Base-by-base conservation (phyloP, 2,888 invertebrate species). In the Spodoptera picta region DNA sequence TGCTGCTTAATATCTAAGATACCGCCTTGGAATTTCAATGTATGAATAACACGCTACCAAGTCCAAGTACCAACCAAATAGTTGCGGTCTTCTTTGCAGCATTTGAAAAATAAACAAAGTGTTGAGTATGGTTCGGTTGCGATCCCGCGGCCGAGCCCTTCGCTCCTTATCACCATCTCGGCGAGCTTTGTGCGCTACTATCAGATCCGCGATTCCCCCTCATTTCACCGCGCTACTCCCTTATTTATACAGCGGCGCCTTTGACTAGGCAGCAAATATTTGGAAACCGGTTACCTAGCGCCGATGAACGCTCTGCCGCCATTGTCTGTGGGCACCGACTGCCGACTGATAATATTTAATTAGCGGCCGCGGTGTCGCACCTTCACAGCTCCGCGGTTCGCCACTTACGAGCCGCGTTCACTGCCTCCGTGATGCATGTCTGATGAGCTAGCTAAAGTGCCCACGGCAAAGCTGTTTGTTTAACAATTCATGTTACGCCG, bases 341-440 rank as follows among this genome's bases (percentile, higher is more conserved):
- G 86, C 82, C 83, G 76, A 88, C 87, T 92, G 92, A 92, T 93
- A 93, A 93, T 93, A 93, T 94, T 93, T 94, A 93, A 94, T 94
- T 92, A 94, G 92, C 89, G 90, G 87, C 88, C 83, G 76, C 86
- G 88, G 84, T 90, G 91, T 93, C 90, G 89, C 93, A 92, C 93
- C 93, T 92, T 93, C 90, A 89, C 93, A 92, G 93, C 93, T 92
- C 84, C 91, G 48, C 73, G 54, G 69, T 90, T 84, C 86, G 83
- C 87, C 69, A 75, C 80, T 85, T 83, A 83, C 81, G 77, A 83
- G 79, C 76, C 65, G 50, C 48, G 60, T 76, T 79, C 66, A 82
- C 82, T 70, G 80, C 83, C 84, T 84, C 77, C 75, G 78, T 81
- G 81, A 79, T 80, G 85, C 80, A 82, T 84, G 83, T 79, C 83